These are phyloP conservation scores for Mobula hypostoma DNA, from an alignment of 2,113 vertebrate genomes.

Conservation along the genomic window DNA sequence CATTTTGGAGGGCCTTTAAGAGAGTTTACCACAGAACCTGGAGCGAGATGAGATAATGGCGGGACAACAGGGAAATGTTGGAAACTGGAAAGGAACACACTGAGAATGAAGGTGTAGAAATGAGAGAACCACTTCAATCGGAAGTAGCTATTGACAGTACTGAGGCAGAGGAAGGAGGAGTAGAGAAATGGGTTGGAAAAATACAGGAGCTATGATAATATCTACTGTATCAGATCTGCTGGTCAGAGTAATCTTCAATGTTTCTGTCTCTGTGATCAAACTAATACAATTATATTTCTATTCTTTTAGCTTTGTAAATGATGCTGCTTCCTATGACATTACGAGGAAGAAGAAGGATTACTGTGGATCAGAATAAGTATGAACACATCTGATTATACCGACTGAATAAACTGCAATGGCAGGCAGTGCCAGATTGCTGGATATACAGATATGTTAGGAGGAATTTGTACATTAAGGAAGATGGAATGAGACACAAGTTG, in stretches of 20 bases:
- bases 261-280: neutral
- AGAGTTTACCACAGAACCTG: neutral
- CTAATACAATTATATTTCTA: neutral
- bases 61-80: too few relatives aligned
- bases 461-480: neutral
- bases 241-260: neutral
- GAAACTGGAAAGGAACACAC: neutral
- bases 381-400: neutral
- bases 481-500: conserved; percentile 38
- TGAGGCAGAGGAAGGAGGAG: neutral
- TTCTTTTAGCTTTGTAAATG: neutral
- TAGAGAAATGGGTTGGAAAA: neutral
- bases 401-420: neutral
- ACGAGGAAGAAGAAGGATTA: neutral
- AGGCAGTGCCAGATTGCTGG: neutral
- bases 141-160: neutral
- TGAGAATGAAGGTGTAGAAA: neutral
- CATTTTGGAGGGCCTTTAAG: neutral
- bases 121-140: neutral
- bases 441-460: neutral
- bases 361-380: neutral
- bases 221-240: too few relatives aligned
- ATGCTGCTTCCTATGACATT: neutral
- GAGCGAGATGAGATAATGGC: too few relatives aligned
- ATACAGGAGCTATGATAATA: neutral